These are phyloP conservation scores for Drosophila truncata DNA, from an alignment of 1,140 invertebrate species.

Conservation along the genomic window DNA sequence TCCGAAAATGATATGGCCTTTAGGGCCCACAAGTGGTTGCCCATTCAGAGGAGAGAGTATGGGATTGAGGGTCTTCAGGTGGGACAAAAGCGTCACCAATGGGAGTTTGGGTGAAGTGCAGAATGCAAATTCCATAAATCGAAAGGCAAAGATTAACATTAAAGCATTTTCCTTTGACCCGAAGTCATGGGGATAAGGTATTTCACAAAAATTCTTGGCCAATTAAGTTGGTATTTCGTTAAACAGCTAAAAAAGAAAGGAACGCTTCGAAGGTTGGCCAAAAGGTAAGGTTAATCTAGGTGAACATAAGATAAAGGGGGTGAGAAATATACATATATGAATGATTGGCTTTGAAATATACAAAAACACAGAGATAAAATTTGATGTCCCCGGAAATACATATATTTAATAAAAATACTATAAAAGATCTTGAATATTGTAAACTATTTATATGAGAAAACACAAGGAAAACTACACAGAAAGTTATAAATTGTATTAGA, in stretches of 20 bases:
- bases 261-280: constrained; percentile 6
- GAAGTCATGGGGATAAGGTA: background rate
- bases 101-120: constrained; percentile 2
- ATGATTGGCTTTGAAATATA: background rate
- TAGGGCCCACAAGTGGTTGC: constrained; percentile 74
- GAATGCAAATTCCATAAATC: constrained; percentile 1
- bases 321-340: constrained; percentile 34
- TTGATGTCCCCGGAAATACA: too few relatives aligned
- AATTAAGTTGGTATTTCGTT: constrained; percentile 7
- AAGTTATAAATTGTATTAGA: too few relatives aligned
- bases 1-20: constrained; percentile 55
- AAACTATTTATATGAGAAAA: too few relatives aligned
- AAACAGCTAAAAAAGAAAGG: constrained; percentile 1
- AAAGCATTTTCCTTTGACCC: background rate
- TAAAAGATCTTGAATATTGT: too few relatives aligned
- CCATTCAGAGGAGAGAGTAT: constrained; percentile 8
- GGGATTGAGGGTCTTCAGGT: background rate
- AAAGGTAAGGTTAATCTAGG: constrained; percentile 51
- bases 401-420: too few relatives aligned
- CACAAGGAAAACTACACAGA: too few relatives aligned
- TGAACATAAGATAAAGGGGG: constrained; percentile 44
- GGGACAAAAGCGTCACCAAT: background rate
- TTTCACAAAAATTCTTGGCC: background rate
- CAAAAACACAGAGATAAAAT: background rate
- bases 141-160: background rate